Evolutionary conservation across 2,797 vertebrate genomes (phyloP), one percentile per base, ranked within the genome.

Genomic region (Gallinago solitaria): DNA sequence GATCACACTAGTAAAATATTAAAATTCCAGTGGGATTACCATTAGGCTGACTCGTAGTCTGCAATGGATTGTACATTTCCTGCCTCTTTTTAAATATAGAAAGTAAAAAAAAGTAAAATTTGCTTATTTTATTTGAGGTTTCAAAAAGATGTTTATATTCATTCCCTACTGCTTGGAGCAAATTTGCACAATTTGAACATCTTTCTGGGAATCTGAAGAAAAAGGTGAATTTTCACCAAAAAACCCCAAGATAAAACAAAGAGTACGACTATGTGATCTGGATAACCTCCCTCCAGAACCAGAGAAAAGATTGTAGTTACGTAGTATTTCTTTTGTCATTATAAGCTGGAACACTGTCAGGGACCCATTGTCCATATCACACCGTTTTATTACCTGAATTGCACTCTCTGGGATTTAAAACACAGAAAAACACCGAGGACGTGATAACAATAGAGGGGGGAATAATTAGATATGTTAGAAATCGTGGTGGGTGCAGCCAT

Each of bases 1-100:
- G 92, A 97, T 89, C 95, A 95, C 65, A 73, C 75, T 95, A 76
- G 80, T 93, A 93, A 96, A 95, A 94, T 96, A 97, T 96, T 96
- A 95, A 96, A 83, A 95, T 69, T 84, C 64, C 57, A 75, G 35
- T 2, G 41, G 83, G 77, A 94, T 70, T 93, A 74, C 16, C 48
- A 41, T 23, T 89, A 54, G 35, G 56, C 28, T 94, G 82, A 87
- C 73, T 92, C 18, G 1, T 80, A 73, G 78, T 86, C 64, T 75
- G 73, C 75, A 90, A 71, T 32, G 12, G 41, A 78, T 50, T 79
- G 7, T 57, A 56, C 9, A 16, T 10, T 65, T 24, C 8, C 74
- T 71, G 45, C 41, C 71, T 45, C 12, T 37, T 77, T 81, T 89
- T 48, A 94, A 90, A 79, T 53, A 90, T 20, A 78, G 92, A 76